Evolutionary conservation across 2,888 invertebrate species (phyloP).

Genomic region (Pycnomerus fuliginosus): DNA sequence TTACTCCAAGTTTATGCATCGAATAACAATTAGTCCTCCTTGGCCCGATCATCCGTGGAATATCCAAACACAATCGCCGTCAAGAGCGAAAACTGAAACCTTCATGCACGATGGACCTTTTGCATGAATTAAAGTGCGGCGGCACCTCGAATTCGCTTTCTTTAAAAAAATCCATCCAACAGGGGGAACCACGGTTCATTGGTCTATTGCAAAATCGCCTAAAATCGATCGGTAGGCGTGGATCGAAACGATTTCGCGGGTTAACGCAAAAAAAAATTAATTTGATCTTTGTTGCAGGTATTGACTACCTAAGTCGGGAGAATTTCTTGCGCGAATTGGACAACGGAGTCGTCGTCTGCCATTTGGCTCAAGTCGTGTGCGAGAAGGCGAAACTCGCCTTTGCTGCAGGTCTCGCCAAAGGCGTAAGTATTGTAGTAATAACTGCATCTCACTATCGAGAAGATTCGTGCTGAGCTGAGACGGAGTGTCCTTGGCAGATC

Average conservation of each 20-base stretch:
- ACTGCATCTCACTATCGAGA: no score
- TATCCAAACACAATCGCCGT: conserved; percentile 1
- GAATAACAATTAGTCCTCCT: conserved; percentile 8
- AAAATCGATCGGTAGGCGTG: no score
- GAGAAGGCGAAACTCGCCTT: conserved; percentile 69
- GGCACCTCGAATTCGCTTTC: no score
- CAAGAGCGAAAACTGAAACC: conserved; percentile 1
- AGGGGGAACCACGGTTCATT: conserved; percentile 13
- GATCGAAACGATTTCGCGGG: no score
- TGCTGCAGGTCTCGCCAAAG: conserved; percentile 59
- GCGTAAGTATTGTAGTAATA: conserved; percentile 37
- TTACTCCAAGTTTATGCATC: conserved; percentile 12
- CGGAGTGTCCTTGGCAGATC: no score
- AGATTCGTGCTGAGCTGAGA: no score
- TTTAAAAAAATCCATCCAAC: no score
- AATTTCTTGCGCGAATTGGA: conserved; percentile 81
- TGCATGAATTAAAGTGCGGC: no score
- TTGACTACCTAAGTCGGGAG: conserved; percentile 71
- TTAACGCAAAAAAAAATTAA: no score
- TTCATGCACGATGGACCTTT: no score
- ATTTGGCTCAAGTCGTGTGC: conserved; percentile 76
- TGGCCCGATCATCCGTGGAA: conserved; percentile 2
- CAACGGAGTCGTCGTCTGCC: conserved; percentile 81
- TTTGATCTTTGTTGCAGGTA: conserved; percentile 59
- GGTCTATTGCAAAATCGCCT: conserved; percentile 7